A percentile compares a stretch with the other conserved stretches of the same genome.
These are phyloP conservation scores for Omphaloscelis lunosa DNA, from an alignment of 2,888 invertebrate species.

Conservation along the genomic window DNA sequence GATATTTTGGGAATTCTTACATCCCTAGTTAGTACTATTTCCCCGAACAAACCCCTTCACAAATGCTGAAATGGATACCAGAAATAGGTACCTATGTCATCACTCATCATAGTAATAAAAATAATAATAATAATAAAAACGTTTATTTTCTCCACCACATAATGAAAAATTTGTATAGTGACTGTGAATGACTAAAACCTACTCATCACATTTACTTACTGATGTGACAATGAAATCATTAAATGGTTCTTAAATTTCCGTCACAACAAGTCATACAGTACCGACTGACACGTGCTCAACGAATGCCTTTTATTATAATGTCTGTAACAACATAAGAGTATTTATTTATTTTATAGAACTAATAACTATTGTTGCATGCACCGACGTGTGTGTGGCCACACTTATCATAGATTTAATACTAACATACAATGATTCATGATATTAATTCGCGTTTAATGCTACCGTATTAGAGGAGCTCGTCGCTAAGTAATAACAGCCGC, in stretches of 20 bases:
- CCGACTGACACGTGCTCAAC: background rate
- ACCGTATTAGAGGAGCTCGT: background rate
- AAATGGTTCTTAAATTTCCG: background rate
- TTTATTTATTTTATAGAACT: no score
- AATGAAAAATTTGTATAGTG: no score
- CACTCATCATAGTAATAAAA: no score
- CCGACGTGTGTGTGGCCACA: background rate
- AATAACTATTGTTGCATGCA: background rate
- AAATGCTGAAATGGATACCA: background rate
- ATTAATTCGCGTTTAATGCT: background rate
- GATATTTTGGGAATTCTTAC: no score
- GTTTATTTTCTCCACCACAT: no score
- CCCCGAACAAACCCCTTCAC: background rate
- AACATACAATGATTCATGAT: conserved; percentile 8
- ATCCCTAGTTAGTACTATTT: no score
- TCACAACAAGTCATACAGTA: background rate
- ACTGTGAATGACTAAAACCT: background rate
- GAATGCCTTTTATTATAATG: background rate
- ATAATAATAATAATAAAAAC: no score
- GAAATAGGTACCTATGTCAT: background rate
- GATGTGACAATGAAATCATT: conserved; percentile 6
- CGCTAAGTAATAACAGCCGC: no score
- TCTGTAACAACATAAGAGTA: no score
- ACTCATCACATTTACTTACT: background rate
- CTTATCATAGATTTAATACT: background rate